Evolutionary conservation across 1,140 invertebrate genomes (phyloP), one percentile per base, ranked within the genome.

Genomic region (Zophobas morio): DNA sequence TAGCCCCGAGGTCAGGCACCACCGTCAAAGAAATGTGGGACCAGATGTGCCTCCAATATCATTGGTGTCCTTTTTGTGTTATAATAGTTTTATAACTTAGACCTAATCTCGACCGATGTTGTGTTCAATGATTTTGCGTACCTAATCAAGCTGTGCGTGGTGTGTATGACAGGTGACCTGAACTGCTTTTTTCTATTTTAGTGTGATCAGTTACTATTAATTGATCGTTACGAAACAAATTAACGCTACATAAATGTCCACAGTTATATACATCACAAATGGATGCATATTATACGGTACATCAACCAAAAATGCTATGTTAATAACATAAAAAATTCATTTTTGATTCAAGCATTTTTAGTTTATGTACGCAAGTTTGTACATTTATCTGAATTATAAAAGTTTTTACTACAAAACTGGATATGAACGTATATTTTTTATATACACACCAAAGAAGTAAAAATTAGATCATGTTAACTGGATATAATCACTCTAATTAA

Each of bases 361-460:
- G 82, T 82, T 84, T 81, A 53, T 84, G 79, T 83, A 83, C 80
- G 72, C 78, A 82, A 79, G 79, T 79, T 80, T 85, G 80, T 85
- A 84, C 76, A 82, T 82, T 79, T 78, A 77, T 84, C 74, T 75
- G n/a, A n/a, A 66, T 42, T 82, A 84, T 83, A 81, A 78, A 79
- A 81, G 84, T 84, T 84, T 84, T 84, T 85, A 85, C 83, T 85
- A 84, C 75, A 84, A 85, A 85, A 84, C 84, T 84, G 82, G 78
- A 84, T 81, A 81, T 77, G 79, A 83, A 81, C 79, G 83, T 84
- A 85, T 84, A 83, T 84, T 84, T 85, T 85, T 85, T 85, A 85
- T 85, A 85, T 86, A 85, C 84, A 84, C 82, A 86, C 85, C 85
- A 86, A 86, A 86, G 85, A 86, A 81, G 72, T 85, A 85, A 85